Conservation (phyloP, 2,888 invertebrate species). For the Liodrosophila aerea region DNA sequence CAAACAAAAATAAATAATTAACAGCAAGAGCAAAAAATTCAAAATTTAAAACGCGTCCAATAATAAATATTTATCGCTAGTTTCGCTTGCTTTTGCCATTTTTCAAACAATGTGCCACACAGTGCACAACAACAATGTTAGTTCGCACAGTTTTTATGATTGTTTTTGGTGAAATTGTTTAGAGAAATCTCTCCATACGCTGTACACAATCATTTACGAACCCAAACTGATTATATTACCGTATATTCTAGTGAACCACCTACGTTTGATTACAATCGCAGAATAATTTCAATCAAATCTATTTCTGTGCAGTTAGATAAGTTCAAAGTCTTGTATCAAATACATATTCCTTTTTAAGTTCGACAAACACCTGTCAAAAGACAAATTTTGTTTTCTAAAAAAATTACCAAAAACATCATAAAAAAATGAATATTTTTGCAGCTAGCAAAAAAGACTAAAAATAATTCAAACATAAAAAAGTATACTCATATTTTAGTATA, state of each 20-base stretch:
- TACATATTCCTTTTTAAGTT: too few species aligned
- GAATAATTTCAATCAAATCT: too few species aligned
- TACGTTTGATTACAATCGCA: neutral
- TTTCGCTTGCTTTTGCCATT: conserved; percentile 22
- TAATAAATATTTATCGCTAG: conserved; percentile 65
- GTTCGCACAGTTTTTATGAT: conserved; percentile 40
- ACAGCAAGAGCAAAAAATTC: conserved; percentile 17
- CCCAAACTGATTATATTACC: conserved; percentile 2
- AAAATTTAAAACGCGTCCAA: conserved; percentile 41
- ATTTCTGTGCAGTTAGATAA: neutral
- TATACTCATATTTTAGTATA: neutral
- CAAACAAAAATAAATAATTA: conserved; percentile 60
- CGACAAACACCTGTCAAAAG: neutral
- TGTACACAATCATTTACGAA: conserved; percentile 31
- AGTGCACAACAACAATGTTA: conserved; percentile 33
- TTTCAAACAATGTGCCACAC: conserved; percentile 48
- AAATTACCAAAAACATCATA: too few species aligned
- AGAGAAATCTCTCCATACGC: conserved; percentile 6
- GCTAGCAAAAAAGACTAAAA: too few species aligned
- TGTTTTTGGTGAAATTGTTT: conserved; percentile 37
- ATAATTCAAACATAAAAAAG: neutral
- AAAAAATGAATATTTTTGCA: too few species aligned
- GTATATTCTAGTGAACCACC: neutral
- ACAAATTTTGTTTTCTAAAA: neutral
- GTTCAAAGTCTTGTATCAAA: too few species aligned